Conservation (phyloP, 2,888 invertebrate species). For the Anthophora plumipes region DNA sequence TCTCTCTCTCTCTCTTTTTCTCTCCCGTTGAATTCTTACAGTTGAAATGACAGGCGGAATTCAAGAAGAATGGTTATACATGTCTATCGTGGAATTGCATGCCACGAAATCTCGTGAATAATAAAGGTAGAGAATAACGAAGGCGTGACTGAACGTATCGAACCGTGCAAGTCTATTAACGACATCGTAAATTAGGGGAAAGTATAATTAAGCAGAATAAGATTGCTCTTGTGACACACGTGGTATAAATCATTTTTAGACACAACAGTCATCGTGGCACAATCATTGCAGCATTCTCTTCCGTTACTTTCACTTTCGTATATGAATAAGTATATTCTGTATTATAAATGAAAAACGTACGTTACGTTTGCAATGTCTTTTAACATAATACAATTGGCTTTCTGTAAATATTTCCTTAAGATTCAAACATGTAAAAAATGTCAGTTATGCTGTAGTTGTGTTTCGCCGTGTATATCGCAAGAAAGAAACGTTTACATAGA, state of each 20-base stretch:
- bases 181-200: slow-evolving; percentile 37
- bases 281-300: neutral
- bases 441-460: too few relatives aligned
- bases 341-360: neutral
- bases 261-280: neutral
- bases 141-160: slow-evolving; percentile 5
- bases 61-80: neutral
- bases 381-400: too few relatives aligned
- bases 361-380: too few relatives aligned
- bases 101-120: neutral
- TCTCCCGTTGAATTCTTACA: neutral
- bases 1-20: too few relatives aligned
- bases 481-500: too few relatives aligned
- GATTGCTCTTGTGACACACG: slow-evolving; percentile 2
- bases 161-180: slow-evolving; percentile 23
- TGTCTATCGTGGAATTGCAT: neutral
- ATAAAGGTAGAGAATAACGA: neutral
- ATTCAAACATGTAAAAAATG: too few relatives aligned
- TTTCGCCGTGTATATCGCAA: too few relatives aligned
- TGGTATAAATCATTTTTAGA: slow-evolving; percentile 33
- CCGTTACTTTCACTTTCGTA: slow-evolving; percentile 16
- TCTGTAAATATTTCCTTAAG: too few relatives aligned
- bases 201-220: slow-evolving; percentile 56
- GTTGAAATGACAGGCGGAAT: neutral
- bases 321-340: neutral